Conservation (phyloP, 2,888 invertebrate species). For the Tetranychus truncatus region DNA sequence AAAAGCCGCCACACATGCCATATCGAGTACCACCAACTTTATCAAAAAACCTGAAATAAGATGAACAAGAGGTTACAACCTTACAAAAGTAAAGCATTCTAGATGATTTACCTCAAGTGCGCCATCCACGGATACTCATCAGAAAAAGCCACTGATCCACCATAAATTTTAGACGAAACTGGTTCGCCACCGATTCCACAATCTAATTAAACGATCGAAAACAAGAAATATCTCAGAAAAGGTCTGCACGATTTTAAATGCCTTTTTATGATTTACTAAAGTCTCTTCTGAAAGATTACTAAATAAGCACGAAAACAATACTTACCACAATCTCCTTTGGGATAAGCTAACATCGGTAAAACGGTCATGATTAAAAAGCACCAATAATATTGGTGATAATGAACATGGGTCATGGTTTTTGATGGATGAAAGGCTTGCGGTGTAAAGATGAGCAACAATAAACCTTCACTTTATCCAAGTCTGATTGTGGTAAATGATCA, state of each 20-base stretch:
- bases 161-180: background rate
- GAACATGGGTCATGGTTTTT: background rate
- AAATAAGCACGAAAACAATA: background rate
- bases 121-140: slow-evolving; percentile 9
- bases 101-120: background rate
- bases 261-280: too few relatives aligned
- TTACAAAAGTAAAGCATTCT: background rate
- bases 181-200: background rate
- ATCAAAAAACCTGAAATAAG: background rate
- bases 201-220: background rate
- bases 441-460: background rate
- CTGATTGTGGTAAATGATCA: background rate
- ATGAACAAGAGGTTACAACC: background rate
- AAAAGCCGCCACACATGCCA: background rate
- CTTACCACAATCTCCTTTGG: background rate
- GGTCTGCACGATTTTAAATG: too few relatives aligned
- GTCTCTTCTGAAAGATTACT: too few relatives aligned
- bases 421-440: background rate
- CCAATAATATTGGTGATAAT: background rate
- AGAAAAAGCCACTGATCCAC: background rate
- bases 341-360: background rate
- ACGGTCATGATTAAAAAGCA: background rate
- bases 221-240: background rate
- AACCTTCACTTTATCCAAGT: background rate
- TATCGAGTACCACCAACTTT: background rate